Percentiles rank a stretch among this genome's conserved stretches.
phyloP scores from a whole-genome alignment of 2,797 vertebrate genomes.

The Amblyopsis hoosieri region DNA sequence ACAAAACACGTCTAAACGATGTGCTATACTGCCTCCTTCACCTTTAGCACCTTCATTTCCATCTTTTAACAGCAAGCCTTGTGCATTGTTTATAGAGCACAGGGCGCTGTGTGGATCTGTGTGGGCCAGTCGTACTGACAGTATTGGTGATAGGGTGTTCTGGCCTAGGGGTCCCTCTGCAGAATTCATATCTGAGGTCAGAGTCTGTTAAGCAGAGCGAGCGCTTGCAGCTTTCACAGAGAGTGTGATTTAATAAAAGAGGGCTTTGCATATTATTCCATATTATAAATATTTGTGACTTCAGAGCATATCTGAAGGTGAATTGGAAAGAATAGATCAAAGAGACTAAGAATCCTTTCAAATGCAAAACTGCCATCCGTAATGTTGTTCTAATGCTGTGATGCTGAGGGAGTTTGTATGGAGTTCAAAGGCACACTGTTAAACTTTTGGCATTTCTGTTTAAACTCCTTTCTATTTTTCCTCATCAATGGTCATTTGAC shows the following conservation, averaged over 20 bases:
- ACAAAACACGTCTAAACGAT: conserved; percentile 36
- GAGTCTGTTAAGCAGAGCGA: conserved; percentile 43
- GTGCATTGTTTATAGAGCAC: conserved; percentile 24
- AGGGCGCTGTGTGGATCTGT: no score
- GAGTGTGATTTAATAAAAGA: conserved; percentile 49
- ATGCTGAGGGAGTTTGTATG: conserved; percentile 51
- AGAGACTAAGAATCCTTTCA: conserved; percentile 57
- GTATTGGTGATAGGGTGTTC: no score
- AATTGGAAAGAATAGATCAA: conserved; percentile 73
- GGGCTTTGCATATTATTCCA: conserved; percentile 69
- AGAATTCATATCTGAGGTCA: conserved; percentile 51
- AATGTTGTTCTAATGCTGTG: conserved; percentile 50
- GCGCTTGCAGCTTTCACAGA: conserved; percentile 50
- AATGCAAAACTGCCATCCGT: conserved; percentile 55
- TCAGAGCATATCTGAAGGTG: conserved; percentile 62
- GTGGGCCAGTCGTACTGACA: no score
- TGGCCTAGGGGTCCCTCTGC: no score
- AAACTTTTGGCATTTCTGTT: conserved; percentile 5
- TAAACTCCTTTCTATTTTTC: conserved; percentile 28
- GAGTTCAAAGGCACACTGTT: conserved; percentile 18
- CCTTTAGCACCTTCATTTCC: conserved; percentile 19
- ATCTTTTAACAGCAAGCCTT: conserved; percentile 15
- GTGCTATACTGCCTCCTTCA: conserved; percentile 45
- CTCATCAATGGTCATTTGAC: background rate
- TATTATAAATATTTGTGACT: conserved; percentile 72